These are phyloP conservation scores for Amyelois transitella DNA, from an alignment of 1,140 invertebrate genomes.

Conservation along the genomic window DNA sequence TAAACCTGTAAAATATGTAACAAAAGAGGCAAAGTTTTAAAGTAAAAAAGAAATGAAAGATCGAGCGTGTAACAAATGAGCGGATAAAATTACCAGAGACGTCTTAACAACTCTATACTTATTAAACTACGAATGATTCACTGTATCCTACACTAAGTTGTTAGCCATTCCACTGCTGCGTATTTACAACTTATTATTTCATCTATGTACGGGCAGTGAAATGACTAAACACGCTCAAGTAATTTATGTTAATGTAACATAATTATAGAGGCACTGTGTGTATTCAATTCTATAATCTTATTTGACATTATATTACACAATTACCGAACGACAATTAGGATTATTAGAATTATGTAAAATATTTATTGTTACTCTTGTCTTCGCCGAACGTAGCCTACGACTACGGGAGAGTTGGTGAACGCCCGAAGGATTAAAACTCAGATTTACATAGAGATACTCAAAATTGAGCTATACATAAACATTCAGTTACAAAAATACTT, in stretches of 20 bases:
- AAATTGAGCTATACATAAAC: conserved; percentile 71
- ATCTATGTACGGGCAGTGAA: conserved; percentile 39
- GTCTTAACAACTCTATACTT: conserved; percentile 66
- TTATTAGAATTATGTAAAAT: conserved; percentile 28
- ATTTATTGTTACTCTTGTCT: conserved; percentile 24
- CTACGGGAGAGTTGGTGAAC: not conserved
- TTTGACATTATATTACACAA: conserved; percentile 48
- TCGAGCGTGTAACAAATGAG: conserved; percentile 29
- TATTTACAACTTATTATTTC: conserved; percentile 10
- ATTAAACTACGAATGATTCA: conserved; percentile 57
- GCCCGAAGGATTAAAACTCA: not conserved
- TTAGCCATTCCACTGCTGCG: conserved; percentile 53
- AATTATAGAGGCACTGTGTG: conserved; percentile 75
- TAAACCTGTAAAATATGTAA: not conserved
- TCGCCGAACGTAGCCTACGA: not conserved
- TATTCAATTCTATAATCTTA: conserved; percentile 65
- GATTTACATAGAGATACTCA: conserved; percentile 36
- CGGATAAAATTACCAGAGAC: conserved; percentile 33
- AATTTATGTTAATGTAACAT: conserved; percentile 76
- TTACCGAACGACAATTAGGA: conserved; percentile 26
- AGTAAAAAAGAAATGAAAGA: not conserved
- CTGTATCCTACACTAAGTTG: conserved; percentile 58
- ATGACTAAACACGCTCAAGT: conserved; percentile 70
- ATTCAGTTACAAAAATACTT: conserved; percentile 70
- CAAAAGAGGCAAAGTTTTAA: not conserved